Conservation (phyloP, 2,113 vertebrate genomes). For the Gulo gulo region DNA sequence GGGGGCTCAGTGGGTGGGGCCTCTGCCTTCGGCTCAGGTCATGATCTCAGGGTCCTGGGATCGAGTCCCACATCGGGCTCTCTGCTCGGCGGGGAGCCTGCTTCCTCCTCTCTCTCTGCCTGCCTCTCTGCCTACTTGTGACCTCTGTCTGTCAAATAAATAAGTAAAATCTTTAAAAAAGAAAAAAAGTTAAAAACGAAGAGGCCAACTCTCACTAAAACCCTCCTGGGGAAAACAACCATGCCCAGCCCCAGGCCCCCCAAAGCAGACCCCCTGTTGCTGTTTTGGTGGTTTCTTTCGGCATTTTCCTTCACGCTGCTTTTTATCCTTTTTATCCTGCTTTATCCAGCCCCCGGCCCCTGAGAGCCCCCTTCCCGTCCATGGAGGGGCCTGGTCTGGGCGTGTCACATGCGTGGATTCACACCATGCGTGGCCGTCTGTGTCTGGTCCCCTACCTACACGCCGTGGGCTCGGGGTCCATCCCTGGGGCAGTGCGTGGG, state of each 20-base stretch:
- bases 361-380: neutral
- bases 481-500: no score
- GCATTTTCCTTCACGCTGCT: neutral
- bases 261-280: neutral
- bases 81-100: rapidly evolving
- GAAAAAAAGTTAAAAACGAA: neutral
- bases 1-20: no score
- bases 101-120: no score
- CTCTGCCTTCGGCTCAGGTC: no score
- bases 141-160: neutral
- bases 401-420: neutral
- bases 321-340: neutral
- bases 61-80: no score
- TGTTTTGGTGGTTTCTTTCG: neutral
- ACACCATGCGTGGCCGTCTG: rapidly evolving
- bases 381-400: neutral
- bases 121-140: no score
- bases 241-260: neutral
- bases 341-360: neutral
- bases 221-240: neutral
- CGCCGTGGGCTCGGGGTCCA: no score
- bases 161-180: neutral
- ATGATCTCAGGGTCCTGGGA: no score
- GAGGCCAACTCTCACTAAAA: neutral
- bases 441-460: neutral